Evolutionary conservation across 2,113 vertebrate genomes (phyloP).

Genomic region (Nestor notabilis): DNA sequence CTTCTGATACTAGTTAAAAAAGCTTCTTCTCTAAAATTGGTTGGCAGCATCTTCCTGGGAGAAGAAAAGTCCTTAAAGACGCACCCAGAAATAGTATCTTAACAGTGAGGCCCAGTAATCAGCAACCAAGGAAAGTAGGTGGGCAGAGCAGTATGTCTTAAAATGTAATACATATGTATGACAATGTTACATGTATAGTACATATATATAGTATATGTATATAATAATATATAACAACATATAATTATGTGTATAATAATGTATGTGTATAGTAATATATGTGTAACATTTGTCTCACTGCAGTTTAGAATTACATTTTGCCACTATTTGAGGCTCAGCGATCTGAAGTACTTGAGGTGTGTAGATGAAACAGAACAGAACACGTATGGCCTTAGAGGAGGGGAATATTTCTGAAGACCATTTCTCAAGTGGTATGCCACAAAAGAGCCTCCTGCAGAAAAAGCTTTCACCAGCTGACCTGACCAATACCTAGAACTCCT

Average conservation of each 20-base stretch:
- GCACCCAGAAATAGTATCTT: neutral
- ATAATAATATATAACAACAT: neutral
- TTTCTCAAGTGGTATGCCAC: fast-evolving
- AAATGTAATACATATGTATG: neutral
- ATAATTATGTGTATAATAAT: too few species aligned
- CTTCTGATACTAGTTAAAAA: neutral
- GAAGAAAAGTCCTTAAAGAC: neutral
- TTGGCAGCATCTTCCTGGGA: neutral
- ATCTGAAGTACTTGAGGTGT: neutral
- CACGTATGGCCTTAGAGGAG: neutral
- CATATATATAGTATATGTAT: fast-evolving
- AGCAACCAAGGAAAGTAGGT: neutral
- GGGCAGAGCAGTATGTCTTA: neutral
- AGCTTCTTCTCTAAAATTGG: neutral
- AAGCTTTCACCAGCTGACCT: neutral
- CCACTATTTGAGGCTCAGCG: neutral
- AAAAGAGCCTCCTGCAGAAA: neutral
- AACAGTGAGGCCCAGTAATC: neutral
- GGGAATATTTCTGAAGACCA: neutral
- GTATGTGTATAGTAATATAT: neutral
- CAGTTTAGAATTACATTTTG: neutral
- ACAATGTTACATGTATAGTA: neutral
- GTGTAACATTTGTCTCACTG: neutral
- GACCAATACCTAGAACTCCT: neutral
- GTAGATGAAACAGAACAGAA: neutral